Conservation (phyloP, 1,140 invertebrate genomes). For the Orius insidiosus region DNA sequence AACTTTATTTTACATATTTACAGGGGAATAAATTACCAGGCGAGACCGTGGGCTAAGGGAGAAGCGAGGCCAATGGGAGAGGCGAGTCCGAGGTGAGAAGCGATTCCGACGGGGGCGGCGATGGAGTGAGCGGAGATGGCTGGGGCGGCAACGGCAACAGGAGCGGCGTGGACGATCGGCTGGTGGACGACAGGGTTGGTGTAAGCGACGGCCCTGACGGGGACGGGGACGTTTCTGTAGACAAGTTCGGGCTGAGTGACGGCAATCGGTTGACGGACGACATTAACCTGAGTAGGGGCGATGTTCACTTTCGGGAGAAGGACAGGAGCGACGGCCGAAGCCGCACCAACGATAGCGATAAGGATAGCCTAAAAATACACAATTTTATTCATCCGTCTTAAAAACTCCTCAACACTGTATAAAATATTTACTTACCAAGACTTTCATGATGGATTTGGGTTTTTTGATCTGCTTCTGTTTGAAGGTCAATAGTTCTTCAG, state of each 20-base stretch:
- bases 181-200: slow-evolving; percentile 18
- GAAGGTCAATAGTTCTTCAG: no score
- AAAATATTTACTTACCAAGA: no score
- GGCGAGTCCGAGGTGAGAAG: neutral
- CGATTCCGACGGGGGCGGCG: slow-evolving; percentile 4
- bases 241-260: slow-evolving; percentile 21
- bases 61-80: neutral
- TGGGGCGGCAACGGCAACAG: slow-evolving; percentile 8
- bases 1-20: no score
- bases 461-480: no score
- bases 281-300: slow-evolving; percentile 21
- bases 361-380: slow-evolving; percentile 15
- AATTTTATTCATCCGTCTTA: no score
- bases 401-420: no score
- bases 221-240: slow-evolving; percentile 21
- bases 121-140: slow-evolving; percentile 3
- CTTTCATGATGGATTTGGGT: no score
- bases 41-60: no score
- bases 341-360: slow-evolving; percentile 11
- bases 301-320: slow-evolving; percentile 20
- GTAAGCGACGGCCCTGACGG: slow-evolving; percentile 21
- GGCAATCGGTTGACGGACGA: slow-evolving; percentile 22
- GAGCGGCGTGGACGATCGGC: slow-evolving; percentile 5
- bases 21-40: no score
- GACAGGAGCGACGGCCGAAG: slow-evolving; percentile 12